Percentiles rank a stretch among this genome's conserved stretches.
phyloP scores from a whole-genome alignment of 2,113 vertebrate species.

The Lepisosteus oculatus region DNA sequence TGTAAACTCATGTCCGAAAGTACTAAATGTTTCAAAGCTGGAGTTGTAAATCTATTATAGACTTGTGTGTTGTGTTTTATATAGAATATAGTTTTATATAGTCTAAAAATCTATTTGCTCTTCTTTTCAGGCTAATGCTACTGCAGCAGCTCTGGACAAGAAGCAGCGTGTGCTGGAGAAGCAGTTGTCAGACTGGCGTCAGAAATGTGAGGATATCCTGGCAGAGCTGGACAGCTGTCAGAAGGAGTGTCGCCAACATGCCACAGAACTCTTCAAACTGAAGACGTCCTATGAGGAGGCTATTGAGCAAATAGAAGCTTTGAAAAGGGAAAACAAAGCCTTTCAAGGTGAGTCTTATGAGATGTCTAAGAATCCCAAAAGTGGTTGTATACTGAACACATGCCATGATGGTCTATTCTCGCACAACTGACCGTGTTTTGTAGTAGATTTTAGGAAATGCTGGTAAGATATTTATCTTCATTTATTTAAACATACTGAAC shows the following conservation, averaged over 20 bases:
- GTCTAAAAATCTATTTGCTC: too few relatives aligned
- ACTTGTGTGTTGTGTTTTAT: neutral
- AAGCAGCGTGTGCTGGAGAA: slow-evolving; percentile 72
- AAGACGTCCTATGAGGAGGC: slow-evolving; percentile 67
- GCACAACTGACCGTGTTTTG: too few relatives aligned
- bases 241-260: slow-evolving; percentile 66
- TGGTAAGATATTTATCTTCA: too few relatives aligned
- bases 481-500: too few relatives aligned
- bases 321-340: slow-evolving; percentile 67
- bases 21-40: too few relatives aligned
- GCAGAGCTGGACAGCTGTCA: slow-evolving; percentile 66
- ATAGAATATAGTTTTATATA: too few relatives aligned
- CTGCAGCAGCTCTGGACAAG: slow-evolving; percentile 62
- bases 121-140: slow-evolving; percentile 46
- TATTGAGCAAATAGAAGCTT: slow-evolving; percentile 63
- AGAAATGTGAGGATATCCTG: slow-evolving; percentile 70
- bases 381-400: neutral
- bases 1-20: too few relatives aligned
- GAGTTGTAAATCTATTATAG: neutral
- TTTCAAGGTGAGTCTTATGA: slow-evolving; percentile 56
- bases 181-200: slow-evolving; percentile 68
- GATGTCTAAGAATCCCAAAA: too few relatives aligned
- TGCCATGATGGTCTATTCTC: too few relatives aligned
- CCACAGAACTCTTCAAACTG: slow-evolving; percentile 68
- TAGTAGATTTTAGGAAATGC: too few relatives aligned